Base-by-base conservation (phyloP, 2,888 invertebrate species). In the Phaedon cochleariae region DNA sequence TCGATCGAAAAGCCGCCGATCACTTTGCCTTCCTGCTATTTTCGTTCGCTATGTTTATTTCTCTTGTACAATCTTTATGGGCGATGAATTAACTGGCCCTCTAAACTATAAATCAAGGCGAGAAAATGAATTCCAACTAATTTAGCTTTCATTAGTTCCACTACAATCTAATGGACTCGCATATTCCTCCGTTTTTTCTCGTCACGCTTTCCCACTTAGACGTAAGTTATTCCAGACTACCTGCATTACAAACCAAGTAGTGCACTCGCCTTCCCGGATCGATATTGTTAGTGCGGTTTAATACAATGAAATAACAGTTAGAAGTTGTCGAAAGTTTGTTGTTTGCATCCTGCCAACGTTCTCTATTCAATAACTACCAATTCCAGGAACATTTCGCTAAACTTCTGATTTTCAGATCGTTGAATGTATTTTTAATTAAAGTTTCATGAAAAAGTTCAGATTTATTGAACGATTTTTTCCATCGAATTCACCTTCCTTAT, bases 301-400 rank as follows among this genome's bases (percentile, higher is more conserved):
- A 71, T 70, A 67, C 64, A 71, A 69, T 69, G 66, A 71, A 70
- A 73, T 66, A 71, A 67, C 63, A 71, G 65, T 69, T 64, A 41
- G 61, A 68, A 73, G 63, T 69, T 70, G 58, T 61, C 55, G 62
- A 68, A 71, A 73, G 64, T 73, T 73, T 70, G 65, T 68, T 70
- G 69, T 71, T 71, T 67, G 65, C 62, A 68, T 68, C 65, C 60
- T 49, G 48, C 60, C 26, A 48, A 58, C 66, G 52, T 61, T 69
- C 65, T 60, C 34, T n/a, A 57, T 68, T 68, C 66, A 69, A 69
- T 70, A 68, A 65, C 68, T 67, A 62, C 59, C 63, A 66, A 69
- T 58, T 67, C 54, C 59, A 52, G 59, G 63, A 53, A 62, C 59
- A 15, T 41, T 41, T 41, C 41, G 1, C 53, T 21, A 52, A 54